A percentile compares a stretch with the other conserved stretches of the same genome.
phyloP scores from a whole-genome alignment of 2,888 invertebrate species.

The Diaprepes abbreviatus region DNA sequence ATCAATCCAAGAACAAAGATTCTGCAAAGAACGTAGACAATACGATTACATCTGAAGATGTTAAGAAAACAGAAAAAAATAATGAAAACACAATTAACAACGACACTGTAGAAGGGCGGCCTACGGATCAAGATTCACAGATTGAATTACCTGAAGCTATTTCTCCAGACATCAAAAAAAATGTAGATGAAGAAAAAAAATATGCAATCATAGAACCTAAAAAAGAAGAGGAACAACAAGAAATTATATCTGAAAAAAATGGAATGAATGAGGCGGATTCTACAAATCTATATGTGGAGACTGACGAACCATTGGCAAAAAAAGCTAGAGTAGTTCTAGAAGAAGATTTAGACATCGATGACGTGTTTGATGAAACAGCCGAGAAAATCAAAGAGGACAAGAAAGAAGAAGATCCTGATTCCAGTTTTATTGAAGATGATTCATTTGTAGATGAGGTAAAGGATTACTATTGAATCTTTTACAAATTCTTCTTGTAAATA shows the following conservation, averaged over 20 bases:
- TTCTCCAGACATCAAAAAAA: background rate
- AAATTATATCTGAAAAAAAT: background rate
- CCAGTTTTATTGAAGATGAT: conserved; percentile 43
- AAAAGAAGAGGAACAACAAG: background rate
- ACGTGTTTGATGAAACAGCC: conserved; percentile 16
- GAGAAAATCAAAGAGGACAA: background rate
- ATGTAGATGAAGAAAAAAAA: background rate
- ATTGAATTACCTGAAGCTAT: background rate
- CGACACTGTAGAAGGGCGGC: background rate
- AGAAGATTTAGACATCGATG: conserved; percentile 17
- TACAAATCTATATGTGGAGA: background rate
- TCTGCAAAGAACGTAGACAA: background rate
- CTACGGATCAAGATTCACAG: background rate
- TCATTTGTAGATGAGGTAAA: conserved; percentile 52
- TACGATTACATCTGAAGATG: background rate
- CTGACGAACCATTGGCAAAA: conserved; percentile 28
- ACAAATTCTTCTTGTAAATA: no score
- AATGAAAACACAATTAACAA: background rate
- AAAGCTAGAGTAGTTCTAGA: conserved; percentile 14
- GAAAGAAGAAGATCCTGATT: conserved; percentile 32
- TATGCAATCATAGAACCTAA: background rate
- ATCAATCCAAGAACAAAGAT: background rate
- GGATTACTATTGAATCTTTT: conserved; percentile 47
- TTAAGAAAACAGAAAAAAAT: background rate
- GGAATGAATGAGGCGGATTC: background rate